These are phyloP conservation scores for Cygnus atratus DNA, from an alignment of 2,113 vertebrate species.

Conservation along the genomic window DNA sequence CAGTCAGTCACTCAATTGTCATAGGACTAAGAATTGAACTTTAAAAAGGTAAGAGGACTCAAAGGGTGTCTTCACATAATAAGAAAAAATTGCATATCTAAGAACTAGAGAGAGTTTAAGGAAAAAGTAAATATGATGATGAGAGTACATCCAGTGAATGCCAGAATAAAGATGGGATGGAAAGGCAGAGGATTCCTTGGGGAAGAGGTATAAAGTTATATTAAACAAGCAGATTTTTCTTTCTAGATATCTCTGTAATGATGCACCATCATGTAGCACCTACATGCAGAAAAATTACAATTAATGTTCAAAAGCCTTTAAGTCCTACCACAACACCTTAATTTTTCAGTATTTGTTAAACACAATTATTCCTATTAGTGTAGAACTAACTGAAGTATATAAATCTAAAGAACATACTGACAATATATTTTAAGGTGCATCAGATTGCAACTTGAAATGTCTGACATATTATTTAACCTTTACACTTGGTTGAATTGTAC, in stretches of 20 bases:
- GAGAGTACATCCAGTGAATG: not conserved
- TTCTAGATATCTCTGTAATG: not conserved
- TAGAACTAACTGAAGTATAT: not conserved
- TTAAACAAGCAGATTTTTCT: not conserved
- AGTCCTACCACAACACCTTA: not conserved
- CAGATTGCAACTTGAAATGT: not conserved
- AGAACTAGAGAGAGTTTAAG: not conserved
- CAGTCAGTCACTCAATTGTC: not conserved
- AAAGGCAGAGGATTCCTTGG: not conserved
- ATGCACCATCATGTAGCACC: not conserved
- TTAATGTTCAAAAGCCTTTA: not conserved
- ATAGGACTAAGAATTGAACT: not conserved
- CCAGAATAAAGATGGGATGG: not conserved
- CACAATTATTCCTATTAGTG: not conserved
- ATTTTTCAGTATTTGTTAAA: not conserved
- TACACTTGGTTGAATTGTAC: not conserved
- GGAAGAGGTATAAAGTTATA: not conserved
- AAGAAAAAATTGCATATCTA: not conserved
- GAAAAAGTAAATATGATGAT: not conserved
- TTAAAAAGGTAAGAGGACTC: not conserved
- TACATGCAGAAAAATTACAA: not conserved
- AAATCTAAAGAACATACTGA: not conserved
- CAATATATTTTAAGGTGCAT: not conserved
- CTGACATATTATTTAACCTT: constrained; percentile 20
- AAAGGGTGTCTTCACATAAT: not conserved